Evolutionary conservation across 2,797 vertebrate genomes (phyloP), one percentile per base, ranked within the genome.

Genomic region (Chelmon rostratus): DNA sequence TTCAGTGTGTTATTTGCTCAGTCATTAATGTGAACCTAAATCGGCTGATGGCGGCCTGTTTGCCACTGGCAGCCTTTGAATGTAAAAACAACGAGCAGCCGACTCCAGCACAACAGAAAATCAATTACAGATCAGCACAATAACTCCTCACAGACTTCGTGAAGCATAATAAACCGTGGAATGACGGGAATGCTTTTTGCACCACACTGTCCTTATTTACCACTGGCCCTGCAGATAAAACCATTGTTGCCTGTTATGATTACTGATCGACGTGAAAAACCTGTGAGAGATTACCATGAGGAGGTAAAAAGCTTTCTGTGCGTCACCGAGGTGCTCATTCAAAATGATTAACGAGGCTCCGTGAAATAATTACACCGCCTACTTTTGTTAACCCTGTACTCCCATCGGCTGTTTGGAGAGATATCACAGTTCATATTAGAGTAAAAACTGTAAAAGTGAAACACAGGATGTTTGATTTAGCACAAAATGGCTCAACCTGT

Each of bases 101-200:
- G 38, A 31, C 35, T 13, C 8, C n/a, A 71, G 57, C 46, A 50
- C 40, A 31, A 63, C 18, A 62, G 6, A 28, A 58, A 65, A 31
- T 16, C 16, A 2, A 4, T 6, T 33, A 37, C 0, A 2, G 5
- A 18, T 1, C 31, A 18, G 35, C 25, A 33, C 16, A 52, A 67
- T 44, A 10, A 70, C 25, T 33, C 6, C 21, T 56, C 6, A 52
- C 67, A n/a, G 31, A 40, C 54, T 33, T 42, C 61, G 0, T 33
- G 42, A 28, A 52, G 37, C 28, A 9, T n/a, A 25, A 21, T 67
- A 31, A 25, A 62, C 23, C 4, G 23, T 47, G 0, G 33, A 33
- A 35, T 33, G 54, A 40, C 23, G 50, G 63, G 40, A 66, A 77
- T 59, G 33, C 54, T 61, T 52, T 72, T 18, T 33, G 37, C 53